phyloP scores from a whole-genome alignment of 2,888 invertebrate genomes.

The Hirtodrosophila alboralis region DNA sequence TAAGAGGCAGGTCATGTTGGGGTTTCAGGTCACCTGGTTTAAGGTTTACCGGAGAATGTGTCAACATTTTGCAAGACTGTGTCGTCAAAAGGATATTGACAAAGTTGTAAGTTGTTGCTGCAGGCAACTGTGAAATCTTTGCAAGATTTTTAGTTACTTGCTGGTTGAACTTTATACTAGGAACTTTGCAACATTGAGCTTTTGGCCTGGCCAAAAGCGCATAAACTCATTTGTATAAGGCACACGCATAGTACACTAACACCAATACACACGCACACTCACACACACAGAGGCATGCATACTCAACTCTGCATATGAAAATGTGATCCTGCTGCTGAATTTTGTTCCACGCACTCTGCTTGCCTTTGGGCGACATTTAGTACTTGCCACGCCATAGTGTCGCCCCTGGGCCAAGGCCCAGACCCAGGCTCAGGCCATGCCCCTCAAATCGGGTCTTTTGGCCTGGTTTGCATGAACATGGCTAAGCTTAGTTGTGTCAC shows the following conservation, averaged over 20 bases:
- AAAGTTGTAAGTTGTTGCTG: conserved; percentile 1
- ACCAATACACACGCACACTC: conserved; percentile 26
- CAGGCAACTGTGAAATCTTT: conserved; percentile 17
- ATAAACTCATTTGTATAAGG: conserved; percentile 57
- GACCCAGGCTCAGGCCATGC: conserved; percentile 3
- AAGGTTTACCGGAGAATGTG: conserved; percentile 24
- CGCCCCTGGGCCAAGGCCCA: conserved; percentile 10
- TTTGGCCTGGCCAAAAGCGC: conserved; percentile 46
- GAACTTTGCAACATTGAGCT: conserved; percentile 6
- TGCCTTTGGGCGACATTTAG: conserved; percentile 63
- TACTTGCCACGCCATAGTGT: conserved; percentile 43
- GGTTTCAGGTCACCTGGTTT: conserved; percentile 3
- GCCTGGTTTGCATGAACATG: conserved; percentile 29
- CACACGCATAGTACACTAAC: conserved; percentile 28
- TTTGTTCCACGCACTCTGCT: conserved; percentile 32
- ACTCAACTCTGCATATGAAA: conserved; percentile 50
- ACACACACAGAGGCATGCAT: conserved; percentile 6
- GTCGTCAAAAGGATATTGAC: conserved; percentile 22
- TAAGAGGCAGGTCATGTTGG: conserved; percentile 42
- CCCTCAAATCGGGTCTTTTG: no score
- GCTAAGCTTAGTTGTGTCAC: conserved; percentile 74
- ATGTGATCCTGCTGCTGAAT: conserved; percentile 44
- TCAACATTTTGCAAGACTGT: conserved; percentile 15
- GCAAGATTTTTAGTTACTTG: conserved; percentile 21
- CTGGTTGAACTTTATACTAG: conserved; percentile 11